Conservation (phyloP, 2,797 vertebrate genomes). For the Mormyrops attenuatus region DNA sequence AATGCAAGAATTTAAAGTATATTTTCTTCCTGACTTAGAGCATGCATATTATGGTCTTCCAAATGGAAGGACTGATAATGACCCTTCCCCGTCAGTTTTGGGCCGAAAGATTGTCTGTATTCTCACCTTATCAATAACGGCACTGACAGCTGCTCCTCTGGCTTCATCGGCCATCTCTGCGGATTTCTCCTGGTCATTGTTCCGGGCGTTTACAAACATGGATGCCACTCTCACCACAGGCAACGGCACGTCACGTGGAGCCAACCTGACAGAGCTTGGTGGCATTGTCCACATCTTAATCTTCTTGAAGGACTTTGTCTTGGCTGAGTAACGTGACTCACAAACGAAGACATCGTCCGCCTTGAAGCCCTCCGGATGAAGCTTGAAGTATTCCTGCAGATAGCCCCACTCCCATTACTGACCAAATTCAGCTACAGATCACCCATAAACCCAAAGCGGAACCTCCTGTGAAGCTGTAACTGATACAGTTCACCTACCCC, state of each 20-base stretch:
- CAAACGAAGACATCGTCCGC: slow-evolving; percentile 93
- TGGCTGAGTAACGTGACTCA: slow-evolving; percentile 94
- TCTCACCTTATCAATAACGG: slow-evolving; percentile 81
- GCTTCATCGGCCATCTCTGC: slow-evolving; percentile 72
- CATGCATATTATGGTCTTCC: neutral
- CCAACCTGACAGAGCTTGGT: slow-evolving; percentile 84
- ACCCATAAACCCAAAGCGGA: neutral
- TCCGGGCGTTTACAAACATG: slow-evolving; percentile 83
- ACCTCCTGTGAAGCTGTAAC: neutral
- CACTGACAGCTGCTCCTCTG: slow-evolving; percentile 61
- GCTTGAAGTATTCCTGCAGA: slow-evolving; percentile 90
- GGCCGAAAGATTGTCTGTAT: neutral
- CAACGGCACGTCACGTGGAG: slow-evolving; percentile 81
- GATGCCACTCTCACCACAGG: slow-evolving; percentile 95
- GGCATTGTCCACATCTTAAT: slow-evolving; percentile 99
- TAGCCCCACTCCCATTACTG: neutral
- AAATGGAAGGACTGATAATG: neutral
- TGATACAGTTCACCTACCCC: neutral
- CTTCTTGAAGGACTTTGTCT: slow-evolving; percentile 97
- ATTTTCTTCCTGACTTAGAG: neutral
- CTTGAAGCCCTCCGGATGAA: slow-evolving; percentile 87
- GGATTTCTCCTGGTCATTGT: slow-evolving; percentile 78
- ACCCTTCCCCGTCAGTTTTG: neutral
- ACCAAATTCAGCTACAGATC: neutral
- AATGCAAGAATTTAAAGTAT: neutral